Conservation (phyloP, 2,888 invertebrate species). For the Strigamia transsilvanica region DNA sequence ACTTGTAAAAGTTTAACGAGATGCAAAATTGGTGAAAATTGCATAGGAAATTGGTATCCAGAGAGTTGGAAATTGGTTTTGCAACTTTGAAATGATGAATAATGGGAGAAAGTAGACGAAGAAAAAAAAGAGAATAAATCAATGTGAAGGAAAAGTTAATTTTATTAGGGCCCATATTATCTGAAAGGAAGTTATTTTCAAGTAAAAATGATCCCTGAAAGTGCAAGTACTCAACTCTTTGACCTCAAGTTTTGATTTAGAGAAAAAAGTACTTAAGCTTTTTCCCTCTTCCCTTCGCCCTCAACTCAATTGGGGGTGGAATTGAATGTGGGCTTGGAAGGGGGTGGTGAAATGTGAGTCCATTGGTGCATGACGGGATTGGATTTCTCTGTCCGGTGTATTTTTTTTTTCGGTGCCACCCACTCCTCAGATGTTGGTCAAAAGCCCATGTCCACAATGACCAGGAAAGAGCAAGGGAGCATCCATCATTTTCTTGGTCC, state of each 20-base stretch:
- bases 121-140: no score
- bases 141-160: no score
- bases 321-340: background rate
- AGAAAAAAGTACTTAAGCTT: background rate
- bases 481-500: conserved; percentile 1
- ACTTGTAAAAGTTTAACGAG: no score
- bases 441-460: background rate
- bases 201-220: background rate
- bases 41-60: no score
- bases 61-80: no score
- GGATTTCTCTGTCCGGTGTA: background rate
- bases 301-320: conserved; percentile 8
- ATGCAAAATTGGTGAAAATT: no score
- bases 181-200: no score
- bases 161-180: no score
- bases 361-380: background rate
- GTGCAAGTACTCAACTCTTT: background rate
- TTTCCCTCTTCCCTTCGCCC: background rate
- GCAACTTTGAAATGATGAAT: no score
- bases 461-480: background rate
- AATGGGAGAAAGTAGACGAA: no score
- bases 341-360: background rate
- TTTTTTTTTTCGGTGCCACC: background rate
- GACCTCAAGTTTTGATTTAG: background rate
- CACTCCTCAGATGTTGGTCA: background rate